Base-by-base conservation (phyloP, 1,140 invertebrate genomes). In the Drosophila carrolli region DNA sequence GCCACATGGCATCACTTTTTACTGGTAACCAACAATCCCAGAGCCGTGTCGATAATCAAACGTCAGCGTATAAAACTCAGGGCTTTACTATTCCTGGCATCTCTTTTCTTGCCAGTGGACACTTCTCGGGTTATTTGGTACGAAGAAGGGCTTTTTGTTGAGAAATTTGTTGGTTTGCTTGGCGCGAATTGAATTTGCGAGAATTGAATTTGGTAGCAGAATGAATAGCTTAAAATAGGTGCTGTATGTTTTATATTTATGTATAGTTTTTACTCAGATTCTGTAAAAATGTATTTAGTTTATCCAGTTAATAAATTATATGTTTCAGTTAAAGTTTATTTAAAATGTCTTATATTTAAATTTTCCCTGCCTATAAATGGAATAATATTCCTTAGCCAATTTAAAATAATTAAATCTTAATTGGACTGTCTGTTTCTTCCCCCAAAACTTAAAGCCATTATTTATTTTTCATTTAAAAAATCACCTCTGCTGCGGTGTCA, bases 31-130 rank as follows among this genome's bases (percentile, higher is more conserved):
- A 58, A 56, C 51, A 48, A 57, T 46, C 41, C 48, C 29, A 48
- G 62, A 55, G 70, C 58, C 80, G 84, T 86, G 83, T 86, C 84
- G 83, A 86, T 86, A 86, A 86, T 86, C 83, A 86, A 89, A 76
- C 83, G 83, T 86, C 83, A 89, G 84, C 83, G 65, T 84, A 89
- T 86, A 84, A 84, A 86, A 86, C 73, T 84, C 80, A 61, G 78
- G 59, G 80, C 82, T 84, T 86, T 77, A 76, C 68, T 61, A 72
- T 76, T 72, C 65, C 60, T 75, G 67, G 62, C 81, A 84, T 72
- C 59, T 50, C 53, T 16, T 37, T 29, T 40, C 51, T 48, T 35
- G 67, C 46, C 51, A 43, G 27, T 71, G 67, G 67, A 70, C 67
- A 71, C 67, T 71, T 71, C 51, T 47, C 46, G 29, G 46, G 61